Base-by-base conservation (phyloP, 1,140 invertebrate genomes). In the Lamellibrachia luymesi region DNA sequence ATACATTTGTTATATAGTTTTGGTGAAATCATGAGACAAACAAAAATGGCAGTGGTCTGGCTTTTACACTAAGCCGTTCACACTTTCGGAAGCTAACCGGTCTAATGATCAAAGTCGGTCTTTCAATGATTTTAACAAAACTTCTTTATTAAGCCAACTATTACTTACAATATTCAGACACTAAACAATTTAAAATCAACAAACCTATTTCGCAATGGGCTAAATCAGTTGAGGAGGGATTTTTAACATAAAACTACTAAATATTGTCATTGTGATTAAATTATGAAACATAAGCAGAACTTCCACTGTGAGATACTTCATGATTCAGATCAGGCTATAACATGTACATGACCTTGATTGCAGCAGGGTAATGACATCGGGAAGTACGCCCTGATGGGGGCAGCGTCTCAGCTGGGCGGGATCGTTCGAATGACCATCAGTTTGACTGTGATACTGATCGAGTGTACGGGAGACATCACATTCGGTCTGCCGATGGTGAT, bases 391-490 rank as follows among this genome's bases (percentile, higher is more conserved):
- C 96, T 99, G 89, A 97, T 99, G 93, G 99, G 99, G 90, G 99
- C 99, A 49, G 99, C 99, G 50, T 98, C 98, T 5, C 98, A 96
- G 96, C 96, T 99, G 50, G 99, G 99, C 17, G 99, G 99, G 49
- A 98, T 99, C n/a, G 98, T 99, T 4, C 97, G 99, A 94, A 99
- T 99, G 98, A 99, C 99, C 2, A 98, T 99, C 93, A 99, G 98
- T 95, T 97, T 99, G 93, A 98, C 98, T 50, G 98, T 98, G 91
- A 99, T 99, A 95, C 97, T 99, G 91, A 99, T 99, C 95, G 99
- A 99, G 97, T 98, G 98, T 51, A 99, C 98, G 6, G 98, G 99
- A 91, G 98, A 99, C 96, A 98, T 99, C 93, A 97, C 98, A 4
- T 99, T 99, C 95, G 98, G 98, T 92, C 95, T 97, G 10, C 97